These are phyloP conservation scores for Stichodactyla helianthus DNA, from an alignment of 64 coral and sea anemone species.

Conservation along the genomic window DNA sequence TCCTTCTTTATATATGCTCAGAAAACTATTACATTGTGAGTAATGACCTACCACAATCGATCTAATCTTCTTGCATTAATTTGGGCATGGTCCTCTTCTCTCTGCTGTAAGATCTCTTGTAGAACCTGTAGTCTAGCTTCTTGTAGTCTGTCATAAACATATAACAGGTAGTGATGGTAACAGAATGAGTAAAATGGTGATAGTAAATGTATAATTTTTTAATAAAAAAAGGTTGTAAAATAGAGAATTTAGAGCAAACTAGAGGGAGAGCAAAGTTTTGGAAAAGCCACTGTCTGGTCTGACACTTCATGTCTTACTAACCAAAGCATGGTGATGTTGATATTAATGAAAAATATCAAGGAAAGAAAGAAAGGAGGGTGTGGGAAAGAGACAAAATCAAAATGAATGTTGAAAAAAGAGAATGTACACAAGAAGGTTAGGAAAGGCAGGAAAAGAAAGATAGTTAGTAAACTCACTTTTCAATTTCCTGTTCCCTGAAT, in stretches of 20 bases:
- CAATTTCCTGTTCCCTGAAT: constrained; percentile 97
- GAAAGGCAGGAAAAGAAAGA: too few relatives aligned
- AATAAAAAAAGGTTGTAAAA: too few relatives aligned
- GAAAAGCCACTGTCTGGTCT: too few relatives aligned
- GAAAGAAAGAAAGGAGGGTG: neutral
- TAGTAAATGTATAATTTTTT: too few relatives aligned
- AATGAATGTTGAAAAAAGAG: neutral
- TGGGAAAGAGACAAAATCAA: neutral
- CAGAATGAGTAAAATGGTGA: neutral
- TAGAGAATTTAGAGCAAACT: too few relatives aligned
- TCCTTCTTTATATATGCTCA: too few relatives aligned
- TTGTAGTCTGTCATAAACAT: constrained; percentile 53
- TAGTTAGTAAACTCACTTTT: constrained; percentile 59
- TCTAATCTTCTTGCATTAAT: constrained; percentile 84
- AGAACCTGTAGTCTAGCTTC: constrained; percentile 92
- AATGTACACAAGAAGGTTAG: neutral
- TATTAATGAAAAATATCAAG: neutral
- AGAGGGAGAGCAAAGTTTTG: too few relatives aligned
- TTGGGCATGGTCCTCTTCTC: constrained; percentile 88
- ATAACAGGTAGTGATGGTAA: neutral
- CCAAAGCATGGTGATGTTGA: too few relatives aligned
- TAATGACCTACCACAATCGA: constrained; percentile 74
- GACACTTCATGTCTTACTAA: too few relatives aligned
- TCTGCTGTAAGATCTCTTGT: constrained; percentile 83
- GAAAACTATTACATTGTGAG: too few relatives aligned